Percentiles rank a stretch among this genome's conserved stretches.
Conservation (phyloP, 2,888 invertebrate genomes). For the Spodoptera exigua region DNA sequence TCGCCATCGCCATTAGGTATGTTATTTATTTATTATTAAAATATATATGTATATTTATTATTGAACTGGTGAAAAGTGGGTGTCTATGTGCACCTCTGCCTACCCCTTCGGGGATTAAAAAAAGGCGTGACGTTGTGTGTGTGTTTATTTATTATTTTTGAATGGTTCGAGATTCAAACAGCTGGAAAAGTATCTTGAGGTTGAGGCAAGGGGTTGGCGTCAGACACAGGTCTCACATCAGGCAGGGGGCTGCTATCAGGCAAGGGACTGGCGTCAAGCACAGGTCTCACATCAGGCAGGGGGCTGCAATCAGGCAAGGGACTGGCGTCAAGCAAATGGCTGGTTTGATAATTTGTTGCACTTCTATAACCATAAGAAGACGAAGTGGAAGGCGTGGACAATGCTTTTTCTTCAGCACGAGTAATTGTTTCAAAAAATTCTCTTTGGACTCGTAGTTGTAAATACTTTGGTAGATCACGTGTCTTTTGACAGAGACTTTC, state of each 20-base stretch:
- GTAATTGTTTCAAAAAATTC: constrained; percentile 59
- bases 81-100: constrained; percentile 9
- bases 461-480: constrained; percentile 57
- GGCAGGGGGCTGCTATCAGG: constrained; percentile 19
- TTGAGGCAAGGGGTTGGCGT: constrained; percentile 31
- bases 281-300: no score
- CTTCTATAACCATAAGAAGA: constrained; percentile 24
- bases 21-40: constrained; percentile 19
- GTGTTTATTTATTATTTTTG: constrained; percentile 18
- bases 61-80: constrained; percentile 8
- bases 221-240: constrained; percentile 21
- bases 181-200: constrained; percentile 32
- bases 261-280: constrained; percentile 24
- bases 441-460: constrained; percentile 63
- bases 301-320: constrained; percentile 27
- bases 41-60: constrained; percentile 14
- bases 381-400: constrained; percentile 33
- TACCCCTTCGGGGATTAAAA: constrained; percentile 13
- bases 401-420: constrained; percentile 58
- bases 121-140: constrained; percentile 13
- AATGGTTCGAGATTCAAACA: constrained; percentile 32
- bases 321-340: constrained; percentile 23
- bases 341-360: constrained; percentile 30
- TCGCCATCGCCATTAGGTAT: constrained; percentile 33
- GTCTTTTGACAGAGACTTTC: constrained; percentile 63